Percentiles rank a stretch among this genome's conserved stretches.
phyloP scores from a whole-genome alignment of 2,113 vertebrate genomes.

The Lynx canadensis region DNA sequence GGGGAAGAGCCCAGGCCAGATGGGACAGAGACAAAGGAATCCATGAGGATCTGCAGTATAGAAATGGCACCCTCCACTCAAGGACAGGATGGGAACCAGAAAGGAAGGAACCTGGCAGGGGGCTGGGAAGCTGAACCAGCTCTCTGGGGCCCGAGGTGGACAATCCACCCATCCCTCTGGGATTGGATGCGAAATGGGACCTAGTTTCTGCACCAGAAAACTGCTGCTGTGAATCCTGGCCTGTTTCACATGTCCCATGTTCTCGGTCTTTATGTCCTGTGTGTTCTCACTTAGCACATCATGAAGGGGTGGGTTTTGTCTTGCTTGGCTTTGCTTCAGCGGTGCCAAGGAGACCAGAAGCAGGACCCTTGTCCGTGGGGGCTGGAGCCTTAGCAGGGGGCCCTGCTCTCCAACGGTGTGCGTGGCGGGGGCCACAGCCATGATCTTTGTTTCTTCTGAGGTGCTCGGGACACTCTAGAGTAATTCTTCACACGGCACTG shows the following conservation, averaged over 20 bases:
- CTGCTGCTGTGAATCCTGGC: not conserved
- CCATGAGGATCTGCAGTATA: fast-evolving
- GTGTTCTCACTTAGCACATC: not conserved
- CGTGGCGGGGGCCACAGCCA: not conserved
- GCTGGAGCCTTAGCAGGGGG: not conserved
- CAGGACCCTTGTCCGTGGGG: not conserved
- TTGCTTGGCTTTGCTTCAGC: not conserved
- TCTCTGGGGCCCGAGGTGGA: not conserved
- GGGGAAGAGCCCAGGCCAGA: not conserved
- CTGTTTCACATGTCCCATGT: not conserved
- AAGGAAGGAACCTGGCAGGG: no score
- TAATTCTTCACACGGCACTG: fast-evolving
- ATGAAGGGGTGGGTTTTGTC: not conserved
- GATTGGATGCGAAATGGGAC: fast-evolving
- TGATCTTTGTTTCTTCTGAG: not conserved
- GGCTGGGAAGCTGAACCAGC: not conserved
- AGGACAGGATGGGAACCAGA: not conserved
- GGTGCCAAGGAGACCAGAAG: not conserved
- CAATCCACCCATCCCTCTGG: not conserved
- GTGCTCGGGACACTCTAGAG: fast-evolving
- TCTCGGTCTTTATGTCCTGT: not conserved
- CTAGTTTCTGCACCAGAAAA: fast-evolving
- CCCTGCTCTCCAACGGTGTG: fast-evolving
- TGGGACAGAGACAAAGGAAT: not conserved
- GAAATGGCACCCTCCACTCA: not conserved